A percentile compares a stretch with the other conserved stretches of the same genome.
phyloP scores from a whole-genome alignment of 2,797 vertebrate genomes.

The Gadopsis bispinosus region DNA sequence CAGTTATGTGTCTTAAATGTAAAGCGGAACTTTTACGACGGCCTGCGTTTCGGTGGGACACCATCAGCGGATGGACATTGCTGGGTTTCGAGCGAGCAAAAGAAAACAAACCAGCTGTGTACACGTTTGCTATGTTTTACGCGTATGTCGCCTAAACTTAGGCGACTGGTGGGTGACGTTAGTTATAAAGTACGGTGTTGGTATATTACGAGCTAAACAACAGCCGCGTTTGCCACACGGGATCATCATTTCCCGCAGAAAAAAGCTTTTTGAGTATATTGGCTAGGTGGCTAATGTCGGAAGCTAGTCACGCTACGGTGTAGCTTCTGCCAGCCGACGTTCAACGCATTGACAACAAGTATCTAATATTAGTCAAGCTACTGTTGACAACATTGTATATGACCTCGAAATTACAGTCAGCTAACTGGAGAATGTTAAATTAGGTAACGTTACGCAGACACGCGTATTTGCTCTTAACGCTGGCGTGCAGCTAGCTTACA shows the following conservation, averaged over 20 bases:
- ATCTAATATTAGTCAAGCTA: background rate
- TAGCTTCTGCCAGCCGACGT: background rate
- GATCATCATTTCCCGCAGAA: background rate
- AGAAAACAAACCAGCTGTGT: constrained; percentile 39
- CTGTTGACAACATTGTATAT: no score
- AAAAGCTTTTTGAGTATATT: constrained; percentile 20
- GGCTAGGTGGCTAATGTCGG: constrained; percentile 36
- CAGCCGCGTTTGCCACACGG: background rate
- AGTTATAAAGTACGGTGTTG: fast-evolving
- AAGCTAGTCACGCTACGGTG: constrained; percentile 36
- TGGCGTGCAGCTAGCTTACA: background rate
- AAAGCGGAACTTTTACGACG: constrained; percentile 38
- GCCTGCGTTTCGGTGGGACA: constrained; percentile 24
- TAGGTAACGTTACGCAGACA: background rate
- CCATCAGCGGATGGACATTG: constrained; percentile 10
- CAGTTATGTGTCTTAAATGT: background rate
- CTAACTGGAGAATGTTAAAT: no score
- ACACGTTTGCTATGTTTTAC: background rate
- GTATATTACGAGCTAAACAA: background rate
- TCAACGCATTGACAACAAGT: background rate
- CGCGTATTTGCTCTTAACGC: fast-evolving
- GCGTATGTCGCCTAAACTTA: fast-evolving
- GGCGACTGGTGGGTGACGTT: fast-evolving
- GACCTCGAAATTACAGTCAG: background rate
- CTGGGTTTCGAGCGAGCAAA: constrained; percentile 16